Base-by-base conservation (phyloP, 2,113 vertebrate species). In the Halcyon malimbica region DNA sequence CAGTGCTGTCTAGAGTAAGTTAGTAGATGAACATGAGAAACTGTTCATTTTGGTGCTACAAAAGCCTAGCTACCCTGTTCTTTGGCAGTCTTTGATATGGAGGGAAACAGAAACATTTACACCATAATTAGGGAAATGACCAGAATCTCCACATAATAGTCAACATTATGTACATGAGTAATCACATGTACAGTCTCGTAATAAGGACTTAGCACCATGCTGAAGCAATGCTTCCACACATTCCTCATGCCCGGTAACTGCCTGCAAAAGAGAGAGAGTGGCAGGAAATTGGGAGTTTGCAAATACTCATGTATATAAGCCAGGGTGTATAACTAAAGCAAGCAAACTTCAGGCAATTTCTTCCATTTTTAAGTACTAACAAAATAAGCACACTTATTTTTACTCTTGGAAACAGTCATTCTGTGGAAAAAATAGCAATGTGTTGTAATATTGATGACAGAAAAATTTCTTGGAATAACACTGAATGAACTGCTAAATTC, bases 171-270 rank as follows among this genome's bases (percentile, higher is more conserved):
- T 26, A 42, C 20, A 1, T 7, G n/a, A 64, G 20, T 75, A 83
- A 88, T 19, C 28, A 57, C 35, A 35, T 35, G n/a, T n/a, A n/a
- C n/a, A n/a, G n/a, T n/a, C n/a, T n/a, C n/a, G n/a, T n/a, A n/a
- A n/a, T n/a, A n/a, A n/a, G n/a, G n/a, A n/a, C n/a, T n/a, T n/a
- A n/a, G n/a, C n/a, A n/a, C n/a, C n/a, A n/a, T n/a, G n/a, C n/a
- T n/a, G n/a, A n/a, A n/a, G n/a, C n/a, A n/a, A n/a, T n/a, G n/a
- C n/a, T n/a, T n/a, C n/a, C n/a, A n/a, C n/a, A n/a, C 41, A 37
- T 7, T 12, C 99, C 93, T 99, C 99, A 1, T 99, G 99, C 46
- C 99, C 99, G 1, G 99, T 99, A 88, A 99, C 99, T 71, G 99
- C 99, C 99, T 99, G 96, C 4, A n/a, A 60, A 23, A 25, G 73